Conservation (phyloP, 2,797 vertebrate species). For the Eulemur coronatus region DNA sequence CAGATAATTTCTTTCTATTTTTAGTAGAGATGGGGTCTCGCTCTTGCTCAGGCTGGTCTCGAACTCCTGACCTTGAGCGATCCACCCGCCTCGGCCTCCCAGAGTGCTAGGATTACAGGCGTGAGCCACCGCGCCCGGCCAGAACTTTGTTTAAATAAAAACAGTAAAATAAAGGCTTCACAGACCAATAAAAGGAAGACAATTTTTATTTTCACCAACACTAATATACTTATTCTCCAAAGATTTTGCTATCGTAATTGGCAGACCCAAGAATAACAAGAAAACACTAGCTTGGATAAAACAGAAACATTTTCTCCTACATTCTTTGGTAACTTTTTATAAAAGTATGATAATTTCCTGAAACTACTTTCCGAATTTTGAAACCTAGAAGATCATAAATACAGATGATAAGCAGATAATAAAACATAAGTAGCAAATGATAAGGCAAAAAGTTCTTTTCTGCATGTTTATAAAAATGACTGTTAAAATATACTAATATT, state of each 20-base stretch:
- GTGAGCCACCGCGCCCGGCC: too few relatives aligned
- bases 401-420: neutral
- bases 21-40: too few relatives aligned
- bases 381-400: neutral
- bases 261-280: neutral
- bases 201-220: neutral
- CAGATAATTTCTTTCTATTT: too few relatives aligned
- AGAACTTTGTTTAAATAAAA: neutral
- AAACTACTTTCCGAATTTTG: neutral
- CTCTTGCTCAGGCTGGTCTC: too few relatives aligned
- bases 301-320: neutral
- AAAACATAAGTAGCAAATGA: neutral
- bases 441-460: neutral
- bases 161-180: neutral
- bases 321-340: neutral
- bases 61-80: too few relatives aligned
- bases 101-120: too few relatives aligned
- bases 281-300: neutral
- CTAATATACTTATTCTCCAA: neutral
- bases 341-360: neutral
- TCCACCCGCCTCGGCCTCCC: too few relatives aligned
- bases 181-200: neutral
- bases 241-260: neutral
- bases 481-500: neutral
- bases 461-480: neutral